phyloP scores from a whole-genome alignment of 2,888 invertebrate genomes.

The Buathra laborator region DNA sequence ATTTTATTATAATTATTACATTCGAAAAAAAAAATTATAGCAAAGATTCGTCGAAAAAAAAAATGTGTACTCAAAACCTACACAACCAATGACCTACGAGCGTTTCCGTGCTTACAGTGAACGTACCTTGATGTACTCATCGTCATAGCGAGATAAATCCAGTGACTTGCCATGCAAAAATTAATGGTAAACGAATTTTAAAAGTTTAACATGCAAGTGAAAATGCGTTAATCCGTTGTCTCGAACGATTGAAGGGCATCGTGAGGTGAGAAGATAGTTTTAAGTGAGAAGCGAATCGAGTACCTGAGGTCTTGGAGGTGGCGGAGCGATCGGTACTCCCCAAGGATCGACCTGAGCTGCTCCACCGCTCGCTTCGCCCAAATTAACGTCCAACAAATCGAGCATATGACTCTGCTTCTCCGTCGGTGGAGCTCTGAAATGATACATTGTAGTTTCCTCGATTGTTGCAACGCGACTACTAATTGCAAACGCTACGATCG shows the following conservation, averaged over 20 bases:
- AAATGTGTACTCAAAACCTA: neutral
- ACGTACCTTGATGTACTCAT: constrained; percentile 75
- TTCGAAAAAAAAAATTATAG: constrained; percentile 14
- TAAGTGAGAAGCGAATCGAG: constrained; percentile 29
- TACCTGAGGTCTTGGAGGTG: constrained; percentile 88
- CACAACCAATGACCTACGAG: constrained; percentile 3
- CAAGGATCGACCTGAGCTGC: constrained; percentile 90
- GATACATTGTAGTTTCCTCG: constrained; percentile 41
- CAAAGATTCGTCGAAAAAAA: neutral
- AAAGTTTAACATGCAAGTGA: constrained; percentile 70
- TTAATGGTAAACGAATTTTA: constrained; percentile 37
- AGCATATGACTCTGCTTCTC: constrained; percentile 91
- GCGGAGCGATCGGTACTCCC: constrained; percentile 88
- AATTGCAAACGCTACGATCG: neutral
- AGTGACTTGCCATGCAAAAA: constrained; percentile 78
- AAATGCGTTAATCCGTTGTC: neutral
- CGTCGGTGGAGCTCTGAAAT: constrained; percentile 80
- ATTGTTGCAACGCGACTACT: constrained; percentile 25
- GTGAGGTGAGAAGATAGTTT: neutral
- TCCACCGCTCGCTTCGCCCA: constrained; percentile 88
- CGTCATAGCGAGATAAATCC: constrained; percentile 80
- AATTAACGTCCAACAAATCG: constrained; percentile 93
- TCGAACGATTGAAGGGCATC: constrained; percentile 43
- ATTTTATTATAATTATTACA: too few relatives aligned
- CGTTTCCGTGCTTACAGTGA: constrained; percentile 32